Evolutionary conservation across 2,888 invertebrate genomes (phyloP), one percentile per base, ranked within the genome.

Genomic region (Xanthorhoe designata): DNA sequence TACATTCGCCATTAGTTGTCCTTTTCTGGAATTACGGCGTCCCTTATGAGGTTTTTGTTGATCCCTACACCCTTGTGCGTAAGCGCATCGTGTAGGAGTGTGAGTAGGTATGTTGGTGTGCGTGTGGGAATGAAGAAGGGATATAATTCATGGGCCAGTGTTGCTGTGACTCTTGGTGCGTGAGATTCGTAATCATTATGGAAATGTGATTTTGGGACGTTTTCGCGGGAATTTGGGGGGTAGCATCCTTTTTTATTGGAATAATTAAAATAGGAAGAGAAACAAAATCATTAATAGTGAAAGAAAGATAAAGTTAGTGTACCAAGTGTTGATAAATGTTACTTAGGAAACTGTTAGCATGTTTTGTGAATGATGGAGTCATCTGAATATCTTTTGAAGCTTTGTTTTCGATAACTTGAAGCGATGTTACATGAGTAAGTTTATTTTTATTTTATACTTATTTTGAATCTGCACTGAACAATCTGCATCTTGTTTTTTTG

Each of bases 371-470:
- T 82, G 73, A 91, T 91, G 90, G 87, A 82, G 87, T 77, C 78
- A 75, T 75, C 38, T 66, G 63, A 67, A 65, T 66, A 66, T 70
- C 53, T 58, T 18, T 78, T 71, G 65, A 72, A 72, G 69, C 72
- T 78, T 75, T 71, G 76, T 78, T 81, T 82, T 79, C 79, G 81
- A 79, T 87, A 89, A 83, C 73, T 80, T 76, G 77, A 75, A 89
- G 92, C 87, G 81, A 91, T 92, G 92, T 87, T 87, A 81, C 82
- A 88, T 85, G 84, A 84, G 92, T 92, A 77, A 90, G 90, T 87
- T 62, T 52, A 52, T 42, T 15, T 49, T 55, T 45, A 8, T 35
- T 29, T 32, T 19, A n/a, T n/a, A n/a, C n/a, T n/a, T 10, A 45
- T 60, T 52, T 35, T 32, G 42, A n/a, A n/a, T n/a, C n/a, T n/a